A percentile compares a stretch with the other conserved stretches of the same genome.
Conservation (phyloP, 2,113 vertebrate genomes). For the Sylvilagus bachmani region DNA sequence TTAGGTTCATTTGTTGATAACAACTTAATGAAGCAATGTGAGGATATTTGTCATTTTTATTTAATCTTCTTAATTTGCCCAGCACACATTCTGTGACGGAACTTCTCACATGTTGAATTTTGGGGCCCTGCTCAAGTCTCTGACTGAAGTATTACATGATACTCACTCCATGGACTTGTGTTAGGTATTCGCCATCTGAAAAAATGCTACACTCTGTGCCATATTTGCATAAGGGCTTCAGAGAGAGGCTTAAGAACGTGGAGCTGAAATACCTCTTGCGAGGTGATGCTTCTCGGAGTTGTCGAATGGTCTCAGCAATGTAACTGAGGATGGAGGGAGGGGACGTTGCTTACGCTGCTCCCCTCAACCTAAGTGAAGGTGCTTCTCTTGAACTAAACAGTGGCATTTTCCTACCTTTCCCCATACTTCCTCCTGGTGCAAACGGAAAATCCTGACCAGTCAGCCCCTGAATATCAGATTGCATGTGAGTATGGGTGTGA, state of each 20-base stretch:
- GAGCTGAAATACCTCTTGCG: neutral
- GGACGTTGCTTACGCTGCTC: rapidly evolving
- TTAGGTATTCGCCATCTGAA: neutral
- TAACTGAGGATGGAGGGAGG: neutral
- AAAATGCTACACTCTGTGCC: neutral
- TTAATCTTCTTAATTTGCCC: neutral
- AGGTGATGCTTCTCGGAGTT: rapidly evolving
- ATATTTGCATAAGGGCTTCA: neutral
- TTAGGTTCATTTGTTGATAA: neutral
- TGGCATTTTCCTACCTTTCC: neutral
- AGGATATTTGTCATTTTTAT: neutral
- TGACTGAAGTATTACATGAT: too few relatives aligned
- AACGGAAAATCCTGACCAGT: neutral
- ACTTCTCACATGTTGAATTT: neutral
- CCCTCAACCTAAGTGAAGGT: neutral
- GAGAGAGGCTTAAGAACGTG: neutral
- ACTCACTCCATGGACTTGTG: too few relatives aligned
- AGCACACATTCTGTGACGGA: neutral
- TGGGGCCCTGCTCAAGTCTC: neutral
- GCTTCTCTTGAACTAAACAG: neutral
- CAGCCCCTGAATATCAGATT: neutral
- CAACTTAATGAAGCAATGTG: neutral
- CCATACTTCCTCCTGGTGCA: neutral
- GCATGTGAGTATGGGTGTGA: neutral
- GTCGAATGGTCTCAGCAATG: neutral